Percentiles rank a stretch among this genome's conserved stretches.
Evolutionary conservation across 1,140 invertebrate species (phyloP).

Genomic region (Lutraria rhynchaena): DNA sequence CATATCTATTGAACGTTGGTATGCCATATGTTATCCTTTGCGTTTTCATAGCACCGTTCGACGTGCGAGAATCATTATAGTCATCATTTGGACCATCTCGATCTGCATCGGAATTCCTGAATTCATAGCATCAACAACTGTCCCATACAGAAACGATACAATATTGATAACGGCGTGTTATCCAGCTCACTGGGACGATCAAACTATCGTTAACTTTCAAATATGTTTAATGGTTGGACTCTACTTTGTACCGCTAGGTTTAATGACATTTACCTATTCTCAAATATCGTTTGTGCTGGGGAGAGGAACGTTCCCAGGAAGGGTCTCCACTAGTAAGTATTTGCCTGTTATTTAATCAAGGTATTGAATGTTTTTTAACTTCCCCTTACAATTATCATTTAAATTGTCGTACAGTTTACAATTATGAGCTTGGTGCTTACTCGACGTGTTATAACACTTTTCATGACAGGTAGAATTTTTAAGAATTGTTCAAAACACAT

Average conservation of each 20-base stretch:
- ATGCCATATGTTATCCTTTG: too few relatives aligned
- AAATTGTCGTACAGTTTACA: neutral
- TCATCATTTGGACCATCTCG: neutral
- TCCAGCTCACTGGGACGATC: constrained; percentile 4
- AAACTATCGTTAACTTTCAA: constrained; percentile 5
- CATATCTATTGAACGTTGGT: too few relatives aligned
- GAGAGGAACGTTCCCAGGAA: neutral
- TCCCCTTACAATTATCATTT: neutral
- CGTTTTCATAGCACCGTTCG: too few relatives aligned
- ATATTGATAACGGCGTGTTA: constrained; percentile 6
- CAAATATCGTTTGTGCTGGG: constrained; percentile 25
- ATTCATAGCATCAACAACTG: constrained; percentile 3
- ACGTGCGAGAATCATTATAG: too few relatives aligned
- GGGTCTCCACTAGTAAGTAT: too few relatives aligned
- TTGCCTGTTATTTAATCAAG: too few relatives aligned
- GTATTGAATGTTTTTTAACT: neutral
- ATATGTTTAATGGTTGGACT: constrained; percentile 22
- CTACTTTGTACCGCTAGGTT: constrained; percentile 7
- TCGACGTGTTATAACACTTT: too few relatives aligned
- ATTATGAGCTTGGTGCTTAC: too few relatives aligned
- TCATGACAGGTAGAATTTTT: too few relatives aligned
- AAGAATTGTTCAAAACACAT: too few relatives aligned
- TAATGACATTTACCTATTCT: constrained; percentile 27
- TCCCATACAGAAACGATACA: neutral
- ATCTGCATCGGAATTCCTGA: constrained; percentile 7